Base-by-base conservation (phyloP, 2,888 invertebrate genomes). In the Pterobdella sp. region DNA sequence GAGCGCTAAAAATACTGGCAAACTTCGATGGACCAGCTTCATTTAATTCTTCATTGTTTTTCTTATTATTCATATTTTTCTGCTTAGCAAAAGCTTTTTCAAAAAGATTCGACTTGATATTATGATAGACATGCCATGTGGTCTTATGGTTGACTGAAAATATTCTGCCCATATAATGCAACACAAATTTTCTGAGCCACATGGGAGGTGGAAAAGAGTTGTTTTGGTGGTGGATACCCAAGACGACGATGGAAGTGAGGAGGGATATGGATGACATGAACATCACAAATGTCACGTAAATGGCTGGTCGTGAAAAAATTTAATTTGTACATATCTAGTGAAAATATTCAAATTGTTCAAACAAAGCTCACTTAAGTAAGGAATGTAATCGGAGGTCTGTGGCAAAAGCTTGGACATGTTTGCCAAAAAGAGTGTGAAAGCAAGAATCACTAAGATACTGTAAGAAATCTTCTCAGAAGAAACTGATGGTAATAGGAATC, bases 401-500 rank as follows among this genome's bases (percentile, higher is more conserved):
- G 71, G 71, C 35, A 71, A 63, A 10, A 31, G 7, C 3, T 56
- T 4, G 1, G 56, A 32, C n/a, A 63, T 60, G 64, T 32, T 35
- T 18, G 56, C 60, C n/a, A 63, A 63, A 63, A 63, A 71, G 71
- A 71, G 56, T 29, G 35, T 71, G 63, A 71, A 71, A n/a, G 71
- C 49, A 26, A 71, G 71, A 32, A 71, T 35, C 26, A 63, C 63
- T 29, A 36, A 31, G 35, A 71, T 63, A 36, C 64, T 34, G 34
- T 63, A 31, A 2, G 52, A 32, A 26, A 63, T 60, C 35, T 71
- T 71, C 26, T 56, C 56, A 36, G 63, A 32, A 0, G 71, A 63
- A 4, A 52, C 71, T 22, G 35, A 14, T 1, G 71, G 56, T 36
- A 63, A 26, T 26, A 71, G 1, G 71, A 71, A 71, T 1, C 31